Percentiles rank a stretch among this genome's conserved stretches.
Evolutionary conservation across 2,888 invertebrate genomes (phyloP).

Genomic region (Automeris io): DNA sequence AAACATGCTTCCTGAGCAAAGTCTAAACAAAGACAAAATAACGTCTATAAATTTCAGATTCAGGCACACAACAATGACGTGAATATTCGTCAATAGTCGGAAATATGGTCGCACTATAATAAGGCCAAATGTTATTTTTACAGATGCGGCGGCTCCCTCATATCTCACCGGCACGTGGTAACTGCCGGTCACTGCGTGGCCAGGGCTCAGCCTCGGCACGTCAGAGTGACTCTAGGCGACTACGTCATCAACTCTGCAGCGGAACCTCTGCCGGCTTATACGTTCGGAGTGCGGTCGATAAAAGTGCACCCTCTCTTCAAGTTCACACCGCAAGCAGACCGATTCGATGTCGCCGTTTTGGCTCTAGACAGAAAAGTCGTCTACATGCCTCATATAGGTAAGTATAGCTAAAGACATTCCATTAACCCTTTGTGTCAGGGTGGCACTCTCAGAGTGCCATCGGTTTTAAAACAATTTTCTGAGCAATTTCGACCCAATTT

Average conservation of each 20-base stretch:
- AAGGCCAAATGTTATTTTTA: too few relatives aligned
- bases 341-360: conserved; percentile 94
- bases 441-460: too few relatives aligned
- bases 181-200: conserved; percentile 97
- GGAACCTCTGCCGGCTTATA: conserved; percentile 93
- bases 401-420: conserved; percentile 23
- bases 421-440: too few relatives aligned
- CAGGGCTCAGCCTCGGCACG: conserved; percentile 91
- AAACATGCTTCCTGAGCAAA: too few relatives aligned
- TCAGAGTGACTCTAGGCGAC: conserved; percentile 93
- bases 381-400: conserved; percentile 90
- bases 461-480: too few relatives aligned
- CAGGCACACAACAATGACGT: too few relatives aligned
- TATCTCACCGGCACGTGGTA: conserved; percentile 93
- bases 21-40: too few relatives aligned
- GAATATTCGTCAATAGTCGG: too few relatives aligned
- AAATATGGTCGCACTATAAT: too few relatives aligned
- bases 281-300: conserved; percentile 93
- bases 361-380: conserved; percentile 92
- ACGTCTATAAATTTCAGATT: too few relatives aligned
- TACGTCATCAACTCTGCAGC: conserved; percentile 96
- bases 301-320: conserved; percentile 88
- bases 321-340: conserved; percentile 94
- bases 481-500: too few relatives aligned
- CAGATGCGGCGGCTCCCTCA: conserved; percentile 94